Base-by-base conservation (phyloP, 2,888 invertebrate genomes). In the Polylopha cassiicola region DNA sequence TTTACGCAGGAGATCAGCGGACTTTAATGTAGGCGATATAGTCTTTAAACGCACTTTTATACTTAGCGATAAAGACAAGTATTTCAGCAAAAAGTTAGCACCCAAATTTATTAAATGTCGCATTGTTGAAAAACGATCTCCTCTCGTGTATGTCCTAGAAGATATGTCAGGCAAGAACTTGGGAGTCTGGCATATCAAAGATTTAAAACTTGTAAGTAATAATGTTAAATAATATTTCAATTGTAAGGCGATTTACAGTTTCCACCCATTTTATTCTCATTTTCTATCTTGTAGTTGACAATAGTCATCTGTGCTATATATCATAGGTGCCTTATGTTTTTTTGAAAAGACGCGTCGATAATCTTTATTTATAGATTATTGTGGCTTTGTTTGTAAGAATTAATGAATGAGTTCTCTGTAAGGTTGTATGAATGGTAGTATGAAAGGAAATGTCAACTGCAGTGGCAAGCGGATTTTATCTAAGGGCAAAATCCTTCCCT, bases 1-100 rank as follows among this genome's bases (percentile, higher is more conserved):
- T 37, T 21, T 47, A 22, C 26, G 51, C 2, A 24, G 47, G 0
- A 46, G 43, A 22, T 8, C 9, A 1, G 31, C 29, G 1, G 49
- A 52, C 22, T 55, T 53, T 28, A 30, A 51, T 6, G 38, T 51
- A 1, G 50, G 53, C 3, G 53, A 54, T 16, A 20, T 45, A 1
- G 54, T 54, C 2, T 24, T 3, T 10, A 39, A 30, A 11, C 36
- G 37, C 4, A 31, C 33, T 3, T 46, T 33, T 9, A 23, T 31
- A 1, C 27, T 8, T n/a, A 44, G 43, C 20, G 34, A 44, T 7
- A 33, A 33, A 8, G 43, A 34, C 10, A 30, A 36, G 4, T 33
- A 36, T 3, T 45, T 37, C 9, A 29, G 21, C 8, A 34, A 34
- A 7, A 48, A 48, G 31, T 21, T 46, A 15, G 44, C 43, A 1